These are phyloP conservation scores for Amblyraja radiata DNA, from an alignment of 2,797 vertebrate species.

Conservation along the genomic window DNA sequence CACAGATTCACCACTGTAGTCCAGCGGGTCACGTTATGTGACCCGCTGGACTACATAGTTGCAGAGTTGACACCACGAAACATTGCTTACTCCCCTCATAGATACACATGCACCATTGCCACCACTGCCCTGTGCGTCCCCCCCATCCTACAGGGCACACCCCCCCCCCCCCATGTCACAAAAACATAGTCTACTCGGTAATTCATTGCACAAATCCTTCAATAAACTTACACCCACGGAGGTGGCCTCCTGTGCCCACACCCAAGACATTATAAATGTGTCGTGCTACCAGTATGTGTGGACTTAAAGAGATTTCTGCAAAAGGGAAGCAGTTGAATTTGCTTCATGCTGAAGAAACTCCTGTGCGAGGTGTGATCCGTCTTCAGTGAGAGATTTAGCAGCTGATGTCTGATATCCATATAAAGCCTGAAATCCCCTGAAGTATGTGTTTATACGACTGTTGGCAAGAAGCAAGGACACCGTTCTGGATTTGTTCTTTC, in stretches of 20 bases:
- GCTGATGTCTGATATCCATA: constrained; percentile 67
- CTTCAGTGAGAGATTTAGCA: constrained; percentile 27
- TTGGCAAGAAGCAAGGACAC: background rate
- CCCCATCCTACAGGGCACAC: too few relatives aligned
- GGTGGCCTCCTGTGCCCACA: background rate
- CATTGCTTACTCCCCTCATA: too few relatives aligned
- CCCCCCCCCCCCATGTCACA: too few relatives aligned
- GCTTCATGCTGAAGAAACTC: background rate
- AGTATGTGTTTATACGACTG: constrained; percentile 12
- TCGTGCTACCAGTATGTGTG: background rate
- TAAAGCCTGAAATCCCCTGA: constrained; percentile 69
- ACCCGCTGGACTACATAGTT: too few relatives aligned
- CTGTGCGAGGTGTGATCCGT: background rate
- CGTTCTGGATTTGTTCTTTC: constrained; percentile 7
- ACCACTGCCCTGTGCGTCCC: too few relatives aligned
- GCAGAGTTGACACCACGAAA: too few relatives aligned
- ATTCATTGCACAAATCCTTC: background rate
- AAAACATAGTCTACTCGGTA: background rate
- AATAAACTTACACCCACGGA: background rate
- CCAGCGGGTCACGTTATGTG: too few relatives aligned
- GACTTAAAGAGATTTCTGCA: background rate
- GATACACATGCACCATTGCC: too few relatives aligned
- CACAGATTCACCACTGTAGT: too few relatives aligned
- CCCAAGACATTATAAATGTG: background rate
- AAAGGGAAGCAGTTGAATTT: background rate